Evolutionary conservation across 2,888 invertebrate genomes (phyloP).

Genomic region (Chromoteleia sp.): DNA sequence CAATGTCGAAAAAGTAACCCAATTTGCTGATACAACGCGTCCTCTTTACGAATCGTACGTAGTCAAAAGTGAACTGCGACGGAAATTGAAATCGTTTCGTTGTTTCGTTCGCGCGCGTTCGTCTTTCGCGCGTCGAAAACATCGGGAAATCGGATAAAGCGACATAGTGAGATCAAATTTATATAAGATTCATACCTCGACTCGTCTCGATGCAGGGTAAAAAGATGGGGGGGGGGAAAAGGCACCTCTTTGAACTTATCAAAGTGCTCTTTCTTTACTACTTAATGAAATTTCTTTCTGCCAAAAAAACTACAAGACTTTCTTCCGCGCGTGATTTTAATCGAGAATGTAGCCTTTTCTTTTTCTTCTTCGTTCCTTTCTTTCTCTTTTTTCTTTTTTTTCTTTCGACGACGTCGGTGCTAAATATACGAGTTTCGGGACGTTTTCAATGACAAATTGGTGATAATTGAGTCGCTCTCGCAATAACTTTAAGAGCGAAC

Average conservation of each 20-base stretch:
- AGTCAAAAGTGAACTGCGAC: background rate
- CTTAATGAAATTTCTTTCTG: constrained; percentile 20
- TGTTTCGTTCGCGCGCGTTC: background rate
- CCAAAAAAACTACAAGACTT: no score
- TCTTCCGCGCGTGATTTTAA: no score
- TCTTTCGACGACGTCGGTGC: background rate
- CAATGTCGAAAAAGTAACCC: background rate
- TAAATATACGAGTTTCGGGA: constrained; percentile 1
- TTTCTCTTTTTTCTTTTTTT: background rate
- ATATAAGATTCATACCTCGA: constrained; percentile 27
- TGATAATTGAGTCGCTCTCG: constrained; percentile 32
- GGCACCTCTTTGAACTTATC: constrained; percentile 18
- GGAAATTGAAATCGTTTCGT: no score
- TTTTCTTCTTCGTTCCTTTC: no score
- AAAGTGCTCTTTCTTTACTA: constrained; percentile 3
- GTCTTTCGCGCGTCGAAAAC: background rate
- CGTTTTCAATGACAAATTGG: constrained; percentile 19
- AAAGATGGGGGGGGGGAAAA: no score
- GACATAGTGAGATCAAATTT: no score
- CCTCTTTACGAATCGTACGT: background rate
- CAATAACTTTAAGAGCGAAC: constrained; percentile 34
- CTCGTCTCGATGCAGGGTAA: constrained; percentile 26
- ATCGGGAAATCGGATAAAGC: constrained; percentile 30
- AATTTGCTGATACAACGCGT: background rate
- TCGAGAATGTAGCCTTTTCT: no score